phyloP scores from a whole-genome alignment of 2,797 vertebrate species.

The Erethizon dorsatum region DNA sequence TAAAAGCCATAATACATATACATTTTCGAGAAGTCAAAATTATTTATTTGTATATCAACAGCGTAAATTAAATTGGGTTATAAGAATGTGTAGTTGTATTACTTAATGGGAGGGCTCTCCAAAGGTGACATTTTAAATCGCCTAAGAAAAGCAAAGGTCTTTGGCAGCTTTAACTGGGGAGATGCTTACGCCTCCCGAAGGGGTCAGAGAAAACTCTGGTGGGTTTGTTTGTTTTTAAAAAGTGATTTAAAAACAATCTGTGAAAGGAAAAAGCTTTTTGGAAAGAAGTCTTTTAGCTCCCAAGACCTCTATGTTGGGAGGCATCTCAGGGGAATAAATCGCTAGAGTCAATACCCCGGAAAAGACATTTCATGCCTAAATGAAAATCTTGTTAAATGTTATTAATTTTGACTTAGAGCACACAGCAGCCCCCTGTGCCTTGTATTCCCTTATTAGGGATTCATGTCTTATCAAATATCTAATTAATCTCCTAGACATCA shows the following conservation, averaged over 20 bases:
- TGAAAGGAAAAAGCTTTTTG: conserved; percentile 72
- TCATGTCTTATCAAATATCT: conserved; percentile 99
- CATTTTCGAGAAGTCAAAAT: conserved; percentile 77
- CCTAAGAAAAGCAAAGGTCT: conserved; percentile 22
- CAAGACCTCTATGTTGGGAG: conserved; percentile 85
- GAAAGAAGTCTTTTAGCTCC: conserved; percentile 75
- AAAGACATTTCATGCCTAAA: conserved; percentile 99
- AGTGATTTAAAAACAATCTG: conserved; percentile 76
- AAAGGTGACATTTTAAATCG: conserved; percentile 76
- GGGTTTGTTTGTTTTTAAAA: conserved; percentile 82
- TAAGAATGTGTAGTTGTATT: conserved; percentile 81
- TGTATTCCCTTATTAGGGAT: conserved; percentile 99
- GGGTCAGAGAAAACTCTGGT: conserved; percentile 72
- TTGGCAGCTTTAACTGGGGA: conserved; percentile 65
- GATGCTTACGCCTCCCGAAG: conserved; percentile 21
- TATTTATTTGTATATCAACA: conserved; percentile 84
- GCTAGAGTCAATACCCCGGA: conserved; percentile 97
- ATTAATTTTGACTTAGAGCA: conserved; percentile 99
- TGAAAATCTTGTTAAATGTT: conserved; percentile 99
- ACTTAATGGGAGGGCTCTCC: conserved; percentile 71
- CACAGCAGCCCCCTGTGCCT: conserved; percentile 98
- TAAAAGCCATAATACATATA: conserved; percentile 82
- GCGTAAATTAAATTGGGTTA: conserved; percentile 84
- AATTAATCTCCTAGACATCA: conserved; percentile 99
- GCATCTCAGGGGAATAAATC: conserved; percentile 94